Evolutionary conservation across 23 tunicate species (phyloP).

Genomic region (Phallusia fumigata): DNA sequence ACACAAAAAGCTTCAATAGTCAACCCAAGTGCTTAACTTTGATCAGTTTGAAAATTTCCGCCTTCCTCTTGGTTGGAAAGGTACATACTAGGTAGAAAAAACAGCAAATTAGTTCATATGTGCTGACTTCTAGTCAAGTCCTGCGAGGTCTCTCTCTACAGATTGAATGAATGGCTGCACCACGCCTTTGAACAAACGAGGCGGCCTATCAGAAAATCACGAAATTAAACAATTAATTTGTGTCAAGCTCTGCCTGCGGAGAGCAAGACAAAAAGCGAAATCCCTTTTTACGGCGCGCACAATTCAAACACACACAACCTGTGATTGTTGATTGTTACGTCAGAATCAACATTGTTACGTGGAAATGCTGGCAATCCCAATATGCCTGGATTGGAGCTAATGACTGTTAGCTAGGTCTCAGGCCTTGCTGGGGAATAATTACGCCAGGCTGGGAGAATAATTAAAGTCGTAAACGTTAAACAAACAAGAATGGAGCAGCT

Average conservation of each 20-base stretch:
- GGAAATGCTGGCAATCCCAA: neutral
- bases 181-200: slow-evolving; percentile 9
- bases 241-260: neutral
- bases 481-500: neutral
- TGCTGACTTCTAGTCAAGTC: too few species aligned
- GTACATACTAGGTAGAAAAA: too few species aligned
- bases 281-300: slow-evolving; percentile 13
- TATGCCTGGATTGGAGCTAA: neutral
- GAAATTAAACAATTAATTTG: slow-evolving; percentile 10
- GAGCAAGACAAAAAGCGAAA: neutral
- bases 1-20: too few species aligned
- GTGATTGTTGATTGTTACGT: slow-evolving; percentile 13
- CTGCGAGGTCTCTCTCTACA: neutral
- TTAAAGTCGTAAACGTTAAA: neutral
- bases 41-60: too few species aligned
- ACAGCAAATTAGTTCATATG: too few species aligned
- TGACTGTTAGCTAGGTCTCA: neutral
- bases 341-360: slow-evolving; percentile 12
- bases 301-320: slow-evolving; percentile 12
- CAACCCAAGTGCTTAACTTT: too few species aligned
- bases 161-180: neutral
- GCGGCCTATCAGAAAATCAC: slow-evolving; percentile 8
- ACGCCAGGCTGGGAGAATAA: neutral
- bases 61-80: too few species aligned
- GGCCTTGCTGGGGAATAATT: neutral